phyloP scores from a whole-genome alignment of 2,888 invertebrate genomes.

The Trachelus tabidus region DNA sequence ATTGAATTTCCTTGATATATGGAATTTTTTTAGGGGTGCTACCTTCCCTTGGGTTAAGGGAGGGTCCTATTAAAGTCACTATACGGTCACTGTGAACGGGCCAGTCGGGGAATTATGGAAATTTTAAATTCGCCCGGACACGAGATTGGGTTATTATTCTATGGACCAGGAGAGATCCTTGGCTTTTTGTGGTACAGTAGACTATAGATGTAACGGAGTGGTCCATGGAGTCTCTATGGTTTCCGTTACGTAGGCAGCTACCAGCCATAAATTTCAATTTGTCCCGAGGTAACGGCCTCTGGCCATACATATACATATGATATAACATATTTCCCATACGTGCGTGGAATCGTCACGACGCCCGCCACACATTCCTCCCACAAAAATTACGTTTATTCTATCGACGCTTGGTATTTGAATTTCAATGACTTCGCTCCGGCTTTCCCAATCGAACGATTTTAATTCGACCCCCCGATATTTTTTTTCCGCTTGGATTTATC shows the following conservation, averaged over 20 bases:
- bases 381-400: not conserved
- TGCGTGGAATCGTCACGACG: not conserved
- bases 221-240: not conserved
- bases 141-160: not conserved
- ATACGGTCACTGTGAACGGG: not conserved
- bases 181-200: not conserved
- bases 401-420: not conserved
- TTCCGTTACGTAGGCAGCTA: not conserved
- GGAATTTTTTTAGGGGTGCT: not conserved
- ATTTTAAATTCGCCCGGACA: not conserved
- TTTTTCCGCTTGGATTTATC: not conserved
- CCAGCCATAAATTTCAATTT: conserved; percentile 3
- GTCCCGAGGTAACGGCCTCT: not conserved
- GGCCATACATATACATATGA: not conserved
- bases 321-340: not conserved
- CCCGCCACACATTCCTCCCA: not conserved
- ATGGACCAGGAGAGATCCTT: not conserved
- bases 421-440: not conserved
- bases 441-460: not conserved
- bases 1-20: not conserved
- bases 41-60: not conserved
- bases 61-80: not conserved
- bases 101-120: not conserved
- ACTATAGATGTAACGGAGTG: too few species aligned
- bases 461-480: not conserved